Percentiles rank a stretch among this genome's conserved stretches.
Evolutionary conservation across 2,888 invertebrate genomes (phyloP).

Genomic region (Dasypolia templi): DNA sequence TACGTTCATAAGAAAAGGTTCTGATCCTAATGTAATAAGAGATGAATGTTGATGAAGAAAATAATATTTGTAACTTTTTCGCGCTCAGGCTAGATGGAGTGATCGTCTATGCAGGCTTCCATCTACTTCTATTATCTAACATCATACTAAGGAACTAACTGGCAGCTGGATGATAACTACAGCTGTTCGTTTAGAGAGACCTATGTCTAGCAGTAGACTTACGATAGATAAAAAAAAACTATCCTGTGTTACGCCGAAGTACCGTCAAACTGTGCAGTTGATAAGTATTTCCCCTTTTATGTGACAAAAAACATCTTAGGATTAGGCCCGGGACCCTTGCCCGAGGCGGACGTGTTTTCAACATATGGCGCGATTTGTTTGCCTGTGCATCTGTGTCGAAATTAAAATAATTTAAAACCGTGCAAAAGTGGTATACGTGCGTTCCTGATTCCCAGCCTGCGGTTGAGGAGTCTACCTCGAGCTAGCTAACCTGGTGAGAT

Average conservation of each 20-base stretch:
- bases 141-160: too few relatives aligned
- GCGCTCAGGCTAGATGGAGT: not conserved
- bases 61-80: not conserved
- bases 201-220: not conserved
- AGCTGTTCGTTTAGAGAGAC: not conserved
- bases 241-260: not conserved
- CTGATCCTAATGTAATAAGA: not conserved
- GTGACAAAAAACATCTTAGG: constrained; percentile 27
- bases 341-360: too few relatives aligned
- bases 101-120: not conserved
- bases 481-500: too few relatives aligned
- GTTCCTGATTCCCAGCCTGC: too few relatives aligned
- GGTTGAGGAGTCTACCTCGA: too few relatives aligned
- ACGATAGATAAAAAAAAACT: not conserved
- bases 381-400: too few relatives aligned
- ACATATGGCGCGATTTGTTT: too few relatives aligned
- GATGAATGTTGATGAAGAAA: not conserved
- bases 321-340: too few relatives aligned
- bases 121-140: too few relatives aligned
- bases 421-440: too few relatives aligned
- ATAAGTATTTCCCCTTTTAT: not conserved
- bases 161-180: not conserved
- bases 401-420: too few relatives aligned
- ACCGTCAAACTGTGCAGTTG: not conserved
- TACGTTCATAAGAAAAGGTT: not conserved